A percentile compares a stretch with the other conserved stretches of the same genome.
phyloP scores from a whole-genome alignment of 2,888 invertebrate genomes.

The Colletes collaris region DNA sequence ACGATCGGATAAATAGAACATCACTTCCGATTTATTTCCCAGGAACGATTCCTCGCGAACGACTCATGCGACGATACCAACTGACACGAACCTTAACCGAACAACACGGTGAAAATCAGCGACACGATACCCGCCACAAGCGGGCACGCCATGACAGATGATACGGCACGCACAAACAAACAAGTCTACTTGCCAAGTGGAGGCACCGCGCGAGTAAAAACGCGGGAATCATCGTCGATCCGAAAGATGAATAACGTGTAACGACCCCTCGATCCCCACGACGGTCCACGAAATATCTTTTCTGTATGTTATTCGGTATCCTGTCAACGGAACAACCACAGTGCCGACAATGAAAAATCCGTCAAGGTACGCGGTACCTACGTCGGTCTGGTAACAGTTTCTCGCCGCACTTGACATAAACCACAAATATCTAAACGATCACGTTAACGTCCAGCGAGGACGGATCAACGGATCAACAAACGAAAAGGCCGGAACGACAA shows the following conservation, averaged over 20 bases:
- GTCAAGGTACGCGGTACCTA: constrained; percentile 34
- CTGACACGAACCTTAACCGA: constrained; percentile 31
- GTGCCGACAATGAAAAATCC: constrained; percentile 59
- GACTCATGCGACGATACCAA: constrained; percentile 4
- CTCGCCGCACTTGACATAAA: constrained; percentile 64
- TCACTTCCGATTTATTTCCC: neutral
- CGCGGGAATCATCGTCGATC: constrained; percentile 60
- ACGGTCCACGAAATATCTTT: constrained; percentile 2
- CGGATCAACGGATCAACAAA: constrained; percentile 15
- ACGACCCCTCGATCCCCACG: neutral
- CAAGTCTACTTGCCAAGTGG: constrained; percentile 73
- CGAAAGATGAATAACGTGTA: constrained; percentile 12
- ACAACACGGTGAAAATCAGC: constrained; percentile 36
- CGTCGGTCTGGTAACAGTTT: constrained; percentile 67
- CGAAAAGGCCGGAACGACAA: constrained; percentile 5
- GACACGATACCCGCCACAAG: constrained; percentile 58
- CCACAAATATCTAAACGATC: constrained; percentile 11
- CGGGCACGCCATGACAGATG: constrained; percentile 80
- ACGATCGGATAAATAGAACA: constrained; percentile 31
- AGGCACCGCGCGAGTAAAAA: constrained; percentile 57
- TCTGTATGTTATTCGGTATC: constrained; percentile 29
- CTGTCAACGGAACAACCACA: constrained; percentile 45
- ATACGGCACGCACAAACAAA: constrained; percentile 77
- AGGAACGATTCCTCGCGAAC: constrained; percentile 2
- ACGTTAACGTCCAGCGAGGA: neutral